Evolutionary conservation across 1,140 invertebrate species (phyloP).

Genomic region (Trissolcus basalis): DNA sequence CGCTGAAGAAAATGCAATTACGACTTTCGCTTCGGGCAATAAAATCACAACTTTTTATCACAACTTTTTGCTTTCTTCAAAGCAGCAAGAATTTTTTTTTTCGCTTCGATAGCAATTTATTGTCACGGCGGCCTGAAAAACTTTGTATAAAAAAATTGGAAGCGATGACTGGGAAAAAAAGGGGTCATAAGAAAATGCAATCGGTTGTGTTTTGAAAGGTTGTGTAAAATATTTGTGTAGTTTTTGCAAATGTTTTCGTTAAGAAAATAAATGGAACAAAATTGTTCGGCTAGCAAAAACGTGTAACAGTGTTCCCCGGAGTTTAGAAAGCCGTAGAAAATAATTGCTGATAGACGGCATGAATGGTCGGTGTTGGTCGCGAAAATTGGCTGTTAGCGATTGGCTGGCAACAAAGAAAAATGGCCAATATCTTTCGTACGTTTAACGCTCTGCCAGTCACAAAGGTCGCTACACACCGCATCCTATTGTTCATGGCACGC

Average conservation of each 20-base stretch:
- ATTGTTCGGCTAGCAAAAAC: neutral
- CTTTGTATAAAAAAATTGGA: too few species aligned
- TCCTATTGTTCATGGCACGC: slow-evolving; percentile 65
- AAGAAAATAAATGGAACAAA: slow-evolving; percentile 1
- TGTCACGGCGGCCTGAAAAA: too few species aligned
- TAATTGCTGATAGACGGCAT: slow-evolving; percentile 46
- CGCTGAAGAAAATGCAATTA: slow-evolving; percentile 11
- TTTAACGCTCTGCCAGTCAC: slow-evolving; percentile 66
- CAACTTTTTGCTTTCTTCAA: neutral
- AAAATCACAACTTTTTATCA: neutral
- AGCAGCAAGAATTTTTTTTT: too few species aligned
- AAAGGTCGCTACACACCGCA: slow-evolving; percentile 48
- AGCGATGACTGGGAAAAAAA: too few species aligned
- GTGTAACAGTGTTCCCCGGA: neutral
- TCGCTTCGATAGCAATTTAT: too few species aligned
- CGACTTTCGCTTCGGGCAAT: neutral
- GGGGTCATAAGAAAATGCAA: too few species aligned
- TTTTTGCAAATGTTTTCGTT: neutral
- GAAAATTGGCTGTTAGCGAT: slow-evolving; percentile 54
- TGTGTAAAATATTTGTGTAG: neutral
- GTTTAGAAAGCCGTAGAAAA: slow-evolving; percentile 20
- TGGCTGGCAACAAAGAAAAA: slow-evolving; percentile 45
- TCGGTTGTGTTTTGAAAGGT: too few species aligned
- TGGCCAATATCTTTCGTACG: slow-evolving; percentile 59
- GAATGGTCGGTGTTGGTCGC: slow-evolving; percentile 36